Percentiles rank a stretch among this genome's conserved stretches.
These are phyloP conservation scores for Bufo bufo DNA, from an alignment of 2,113 vertebrate species.

Conservation along the genomic window DNA sequence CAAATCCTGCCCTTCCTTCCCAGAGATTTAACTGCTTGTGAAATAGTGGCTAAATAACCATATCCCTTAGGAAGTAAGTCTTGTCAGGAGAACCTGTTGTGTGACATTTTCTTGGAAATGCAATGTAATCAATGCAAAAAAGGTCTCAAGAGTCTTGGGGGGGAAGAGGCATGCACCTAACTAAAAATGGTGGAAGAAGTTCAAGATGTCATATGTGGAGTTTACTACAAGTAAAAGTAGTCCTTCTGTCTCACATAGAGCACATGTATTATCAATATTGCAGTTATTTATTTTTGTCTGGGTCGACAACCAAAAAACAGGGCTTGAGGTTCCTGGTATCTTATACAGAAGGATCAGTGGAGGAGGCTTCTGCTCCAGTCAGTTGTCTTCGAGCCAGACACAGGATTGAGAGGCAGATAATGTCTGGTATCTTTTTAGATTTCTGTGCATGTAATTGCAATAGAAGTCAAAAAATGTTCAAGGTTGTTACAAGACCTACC, in stretches of 20 bases:
- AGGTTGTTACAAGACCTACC: too few species aligned
- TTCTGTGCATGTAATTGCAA: too few species aligned
- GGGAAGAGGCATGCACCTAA: not conserved
- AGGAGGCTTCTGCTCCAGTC: too few species aligned
- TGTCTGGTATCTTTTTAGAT: too few species aligned
- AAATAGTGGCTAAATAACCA: slow-evolving; percentile 22
- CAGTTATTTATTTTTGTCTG: too few species aligned
- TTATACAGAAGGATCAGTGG: too few species aligned
- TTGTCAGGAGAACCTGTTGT: not conserved
- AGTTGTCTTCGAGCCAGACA: too few species aligned
- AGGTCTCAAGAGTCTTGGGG: not conserved
- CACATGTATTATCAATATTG: too few species aligned
- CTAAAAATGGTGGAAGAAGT: not conserved
- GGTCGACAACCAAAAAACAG: too few species aligned
- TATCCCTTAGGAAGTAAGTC: slow-evolving; percentile 8
- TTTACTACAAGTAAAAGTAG: not conserved
- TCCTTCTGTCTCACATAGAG: not conserved
- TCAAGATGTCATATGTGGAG: not conserved
- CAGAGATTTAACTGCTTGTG: slow-evolving; percentile 38
- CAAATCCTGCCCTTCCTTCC: slow-evolving; percentile 31
- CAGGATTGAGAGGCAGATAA: too few species aligned
- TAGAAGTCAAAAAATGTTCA: too few species aligned
- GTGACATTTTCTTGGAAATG: slow-evolving; percentile 19
- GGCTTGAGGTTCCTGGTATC: too few species aligned
- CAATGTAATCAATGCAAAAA: not conserved